Conservation (phyloP, 2,113 vertebrate species). For the Myocastor coypus region DNA sequence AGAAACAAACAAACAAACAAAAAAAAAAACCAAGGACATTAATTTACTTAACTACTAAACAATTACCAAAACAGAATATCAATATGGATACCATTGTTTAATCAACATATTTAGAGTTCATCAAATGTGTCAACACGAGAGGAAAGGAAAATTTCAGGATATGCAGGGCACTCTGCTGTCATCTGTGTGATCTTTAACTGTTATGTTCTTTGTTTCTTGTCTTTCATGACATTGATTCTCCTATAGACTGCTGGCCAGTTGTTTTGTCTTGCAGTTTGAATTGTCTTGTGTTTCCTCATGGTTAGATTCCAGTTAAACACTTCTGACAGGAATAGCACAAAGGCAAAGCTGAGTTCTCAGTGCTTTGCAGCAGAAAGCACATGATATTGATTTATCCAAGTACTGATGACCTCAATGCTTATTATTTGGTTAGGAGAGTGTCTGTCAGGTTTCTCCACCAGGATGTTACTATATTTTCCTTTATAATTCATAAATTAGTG, state of each 20-base stretch:
- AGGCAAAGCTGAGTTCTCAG: neutral
- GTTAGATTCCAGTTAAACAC: neutral
- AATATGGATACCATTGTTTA: neutral
- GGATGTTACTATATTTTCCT: neutral
- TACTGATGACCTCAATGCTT: neutral
- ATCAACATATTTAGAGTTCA: neutral
- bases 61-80: neutral
- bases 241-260: neutral
- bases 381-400: neutral
- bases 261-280: neutral
- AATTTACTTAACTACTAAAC: neutral
- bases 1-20: too few relatives aligned
- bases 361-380: neutral
- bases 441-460: neutral
- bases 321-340: neutral
- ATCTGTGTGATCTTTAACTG: neutral
- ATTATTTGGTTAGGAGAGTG: neutral
- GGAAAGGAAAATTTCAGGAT: neutral
- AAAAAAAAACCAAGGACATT: neutral
- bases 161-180: neutral
- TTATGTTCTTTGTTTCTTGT: neutral
- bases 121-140: neutral
- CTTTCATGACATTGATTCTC: neutral
- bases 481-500: neutral
- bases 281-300: neutral